phyloP scores from a whole-genome alignment of 1,140 invertebrate genomes.

The Hyles euphorbiae region DNA sequence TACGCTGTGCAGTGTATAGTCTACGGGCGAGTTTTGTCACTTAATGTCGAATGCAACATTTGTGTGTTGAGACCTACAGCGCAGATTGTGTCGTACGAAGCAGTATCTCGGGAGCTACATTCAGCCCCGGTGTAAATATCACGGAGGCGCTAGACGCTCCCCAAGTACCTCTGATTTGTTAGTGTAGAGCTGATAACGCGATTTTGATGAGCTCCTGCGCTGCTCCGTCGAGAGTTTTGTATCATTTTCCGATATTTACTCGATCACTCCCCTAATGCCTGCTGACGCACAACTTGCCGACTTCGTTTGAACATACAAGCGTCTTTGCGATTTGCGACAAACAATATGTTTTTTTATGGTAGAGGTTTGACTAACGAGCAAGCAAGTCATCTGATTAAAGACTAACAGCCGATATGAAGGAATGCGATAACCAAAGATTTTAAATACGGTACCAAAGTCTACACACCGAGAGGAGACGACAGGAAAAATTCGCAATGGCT shows the following conservation, averaged over 20 bases:
- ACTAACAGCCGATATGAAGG: too few relatives aligned
- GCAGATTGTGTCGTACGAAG: background rate
- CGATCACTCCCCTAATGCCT: slow-evolving; percentile 5
- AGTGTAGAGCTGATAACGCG: slow-evolving; percentile 33
- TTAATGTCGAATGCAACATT: too few relatives aligned
- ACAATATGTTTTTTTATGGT: too few relatives aligned
- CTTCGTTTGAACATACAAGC: background rate
- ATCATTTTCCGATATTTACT: slow-evolving; percentile 18
- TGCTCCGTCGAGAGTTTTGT: slow-evolving; percentile 6
- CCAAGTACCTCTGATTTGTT: slow-evolving; percentile 23
- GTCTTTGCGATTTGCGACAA: background rate
- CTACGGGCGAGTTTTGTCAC: too few relatives aligned
- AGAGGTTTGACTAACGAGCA: too few relatives aligned
- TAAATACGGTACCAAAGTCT: too few relatives aligned
- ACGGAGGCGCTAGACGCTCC: background rate
- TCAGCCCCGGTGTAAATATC: background rate
- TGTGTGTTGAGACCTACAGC: too few relatives aligned
- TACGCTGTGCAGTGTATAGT: too few relatives aligned
- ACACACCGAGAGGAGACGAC: too few relatives aligned
- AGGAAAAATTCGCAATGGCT: too few relatives aligned
- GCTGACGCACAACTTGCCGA: background rate
- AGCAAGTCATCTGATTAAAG: too few relatives aligned
- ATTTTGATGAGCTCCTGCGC: slow-evolving; percentile 32
- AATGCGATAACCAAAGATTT: too few relatives aligned
- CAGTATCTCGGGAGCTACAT: slow-evolving; percentile 6